A percentile compares a stretch with the other conserved stretches of the same genome.
Evolutionary conservation across 2,797 vertebrate genomes (phyloP).

Genomic region (Sternarchorhynchus goeldii): DNA sequence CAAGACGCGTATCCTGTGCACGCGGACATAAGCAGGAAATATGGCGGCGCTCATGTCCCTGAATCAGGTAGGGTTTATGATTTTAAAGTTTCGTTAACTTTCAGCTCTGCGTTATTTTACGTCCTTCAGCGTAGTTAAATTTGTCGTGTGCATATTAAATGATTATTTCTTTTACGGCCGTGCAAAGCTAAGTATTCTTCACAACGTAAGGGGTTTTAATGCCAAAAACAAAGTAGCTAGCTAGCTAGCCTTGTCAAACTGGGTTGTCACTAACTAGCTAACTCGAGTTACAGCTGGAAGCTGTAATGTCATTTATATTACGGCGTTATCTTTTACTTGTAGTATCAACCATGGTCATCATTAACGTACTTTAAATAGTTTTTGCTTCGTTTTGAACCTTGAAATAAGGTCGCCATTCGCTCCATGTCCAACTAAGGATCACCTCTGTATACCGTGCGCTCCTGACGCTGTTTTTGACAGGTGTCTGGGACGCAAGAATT

Average conservation of each 20-base stretch:
- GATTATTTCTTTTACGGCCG: neutral
- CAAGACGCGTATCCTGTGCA: conserved; percentile 60
- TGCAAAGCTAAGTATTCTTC: neutral
- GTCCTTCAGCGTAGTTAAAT: too few relatives aligned
- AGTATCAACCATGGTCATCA: too few relatives aligned
- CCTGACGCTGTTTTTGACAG: too few relatives aligned
- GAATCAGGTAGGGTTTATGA: conserved; percentile 82
- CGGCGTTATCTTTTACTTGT: neutral
- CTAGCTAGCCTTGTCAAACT: conserved; percentile 5
- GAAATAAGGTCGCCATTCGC: too few relatives aligned
- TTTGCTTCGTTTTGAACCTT: neutral
- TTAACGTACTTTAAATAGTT: too few relatives aligned
- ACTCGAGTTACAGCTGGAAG: neutral
- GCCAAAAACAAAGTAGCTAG: neutral
- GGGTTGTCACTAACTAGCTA: neutral
- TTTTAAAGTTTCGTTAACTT: neutral
- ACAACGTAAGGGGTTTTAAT: neutral
- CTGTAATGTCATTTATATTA: neutral
- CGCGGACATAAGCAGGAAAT: conserved; percentile 79
- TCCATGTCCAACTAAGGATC: too few relatives aligned
- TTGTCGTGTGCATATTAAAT: too few relatives aligned
- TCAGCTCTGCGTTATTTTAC: neutral
- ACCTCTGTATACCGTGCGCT: too few relatives aligned
- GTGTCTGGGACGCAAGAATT: too few relatives aligned
- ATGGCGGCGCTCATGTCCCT: conserved; percentile 92